phyloP scores from a whole-genome alignment of 2,888 invertebrate genomes.

The Perizoma flavofasciatum region DNA sequence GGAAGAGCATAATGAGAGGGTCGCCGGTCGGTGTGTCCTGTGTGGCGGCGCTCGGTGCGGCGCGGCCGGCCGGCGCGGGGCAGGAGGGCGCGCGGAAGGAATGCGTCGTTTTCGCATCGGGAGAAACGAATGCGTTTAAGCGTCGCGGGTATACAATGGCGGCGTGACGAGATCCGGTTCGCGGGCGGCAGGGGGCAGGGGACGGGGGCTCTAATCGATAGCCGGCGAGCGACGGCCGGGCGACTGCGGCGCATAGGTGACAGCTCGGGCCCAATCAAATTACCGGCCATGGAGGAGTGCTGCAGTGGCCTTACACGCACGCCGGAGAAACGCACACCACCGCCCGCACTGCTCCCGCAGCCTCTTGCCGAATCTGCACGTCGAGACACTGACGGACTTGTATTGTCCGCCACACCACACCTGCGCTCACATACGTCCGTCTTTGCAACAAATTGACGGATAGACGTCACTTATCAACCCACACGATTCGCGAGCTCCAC shows the following conservation, averaged over 20 bases:
- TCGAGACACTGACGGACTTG: conserved; percentile 35
- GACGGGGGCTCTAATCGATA: conserved; percentile 81
- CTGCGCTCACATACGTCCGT: conserved; percentile 43
- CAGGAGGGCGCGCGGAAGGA: conserved; percentile 80
- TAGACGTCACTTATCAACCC: conserved; percentile 64
- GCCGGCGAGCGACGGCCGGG: conserved; percentile 82
- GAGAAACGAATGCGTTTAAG: conserved; percentile 84
- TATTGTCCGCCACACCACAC: conserved; percentile 56
- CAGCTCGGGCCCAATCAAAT: conserved; percentile 83
- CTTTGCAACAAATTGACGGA: conserved; percentile 66
- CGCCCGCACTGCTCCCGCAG: conserved; percentile 48
- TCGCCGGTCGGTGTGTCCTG: conserved; percentile 55
- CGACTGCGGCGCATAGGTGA: conserved; percentile 83
- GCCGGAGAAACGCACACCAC: conserved; percentile 61
- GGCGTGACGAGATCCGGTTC: conserved; percentile 84
- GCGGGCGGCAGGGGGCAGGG: conserved; percentile 76
- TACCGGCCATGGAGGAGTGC: conserved; percentile 77
- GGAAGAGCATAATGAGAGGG: conserved; percentile 74
- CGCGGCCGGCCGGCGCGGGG: conserved; percentile 61
- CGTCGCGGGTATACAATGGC: conserved; percentile 84
- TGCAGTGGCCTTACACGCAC: conserved; percentile 75
- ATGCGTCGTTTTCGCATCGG: conserved; percentile 84
- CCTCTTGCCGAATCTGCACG: conserved; percentile 54
- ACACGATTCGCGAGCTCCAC: conserved; percentile 55
- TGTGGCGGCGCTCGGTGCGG: conserved; percentile 62